These are phyloP conservation scores for Mohoua ochrocephala DNA, from an alignment of 2,113 vertebrate genomes.

Conservation along the genomic window DNA sequence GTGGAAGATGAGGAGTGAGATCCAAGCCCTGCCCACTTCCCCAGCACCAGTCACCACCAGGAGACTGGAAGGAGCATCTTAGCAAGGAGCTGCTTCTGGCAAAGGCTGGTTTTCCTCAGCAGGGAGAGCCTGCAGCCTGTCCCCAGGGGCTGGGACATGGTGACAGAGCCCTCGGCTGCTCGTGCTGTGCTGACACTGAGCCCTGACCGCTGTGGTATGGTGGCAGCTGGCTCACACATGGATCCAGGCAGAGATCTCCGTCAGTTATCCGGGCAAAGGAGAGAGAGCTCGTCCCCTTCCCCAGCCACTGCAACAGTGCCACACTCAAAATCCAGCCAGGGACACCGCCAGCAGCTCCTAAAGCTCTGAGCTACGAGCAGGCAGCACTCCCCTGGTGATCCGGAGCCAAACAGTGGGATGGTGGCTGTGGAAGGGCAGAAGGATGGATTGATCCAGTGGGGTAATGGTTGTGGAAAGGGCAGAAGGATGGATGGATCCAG, in stretches of 20 bases:
- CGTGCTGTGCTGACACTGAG: fast-evolving
- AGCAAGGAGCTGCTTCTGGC: background rate
- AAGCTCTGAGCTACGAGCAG: background rate
- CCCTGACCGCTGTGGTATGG: background rate
- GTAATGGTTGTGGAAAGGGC: background rate
- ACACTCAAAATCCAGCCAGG: background rate
- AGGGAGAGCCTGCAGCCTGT: background rate
- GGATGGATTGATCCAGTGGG: background rate
- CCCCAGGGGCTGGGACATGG: background rate
- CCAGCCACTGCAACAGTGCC: fast-evolving
- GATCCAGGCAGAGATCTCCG: fast-evolving
- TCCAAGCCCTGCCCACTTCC: background rate
- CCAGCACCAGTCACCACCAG: background rate
- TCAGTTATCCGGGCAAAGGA: fast-evolving
- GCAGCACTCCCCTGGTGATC: background rate
- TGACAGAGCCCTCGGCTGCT: background rate
- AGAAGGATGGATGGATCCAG: too few species aligned
- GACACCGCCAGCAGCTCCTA: background rate
- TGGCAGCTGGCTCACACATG: background rate
- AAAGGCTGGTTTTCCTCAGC: background rate
- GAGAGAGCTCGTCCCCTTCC: background rate
- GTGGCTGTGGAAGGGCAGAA: background rate
- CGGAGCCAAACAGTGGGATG: background rate
- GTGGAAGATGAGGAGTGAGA: background rate
- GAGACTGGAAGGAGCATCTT: background rate